Conservation (phyloP, 2,888 invertebrate species). For the Chorisops tibialis region DNA sequence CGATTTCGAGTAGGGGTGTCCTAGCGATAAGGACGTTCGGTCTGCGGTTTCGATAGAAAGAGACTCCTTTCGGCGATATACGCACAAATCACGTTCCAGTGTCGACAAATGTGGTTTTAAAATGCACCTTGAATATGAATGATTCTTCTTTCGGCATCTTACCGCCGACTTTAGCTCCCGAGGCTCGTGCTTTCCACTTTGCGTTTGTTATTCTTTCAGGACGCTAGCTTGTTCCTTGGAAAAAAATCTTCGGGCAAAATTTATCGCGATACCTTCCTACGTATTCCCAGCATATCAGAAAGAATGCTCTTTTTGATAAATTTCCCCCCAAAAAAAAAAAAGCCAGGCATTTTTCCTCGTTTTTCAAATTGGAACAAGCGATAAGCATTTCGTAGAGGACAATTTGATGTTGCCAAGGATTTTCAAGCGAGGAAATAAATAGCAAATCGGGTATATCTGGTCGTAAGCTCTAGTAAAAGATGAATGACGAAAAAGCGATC, state of each 20-base stretch:
- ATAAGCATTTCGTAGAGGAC: constrained; percentile 6
- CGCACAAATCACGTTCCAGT: constrained; percentile 33
- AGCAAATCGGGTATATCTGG: background rate
- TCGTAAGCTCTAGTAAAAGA: background rate
- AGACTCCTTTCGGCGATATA: constrained; percentile 28
- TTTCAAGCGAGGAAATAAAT: background rate
- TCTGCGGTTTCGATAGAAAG: background rate
- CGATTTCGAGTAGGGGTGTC: constrained; percentile 1
- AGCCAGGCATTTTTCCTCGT: background rate
- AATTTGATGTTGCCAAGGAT: constrained; percentile 7
- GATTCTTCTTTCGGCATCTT: constrained; percentile 4
- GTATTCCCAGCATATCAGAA: background rate
- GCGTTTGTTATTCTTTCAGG: constrained; percentile 2
- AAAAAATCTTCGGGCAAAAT: constrained; percentile 1
- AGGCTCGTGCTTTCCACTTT: constrained; percentile 13
- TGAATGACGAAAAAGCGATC: background rate
- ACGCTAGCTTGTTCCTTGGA: too few relatives aligned
- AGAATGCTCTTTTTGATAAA: constrained; percentile 13
- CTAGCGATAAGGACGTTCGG: background rate
- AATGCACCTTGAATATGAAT: constrained; percentile 33
- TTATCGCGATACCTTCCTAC: constrained; percentile 9
- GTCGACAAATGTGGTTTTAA: constrained; percentile 33
- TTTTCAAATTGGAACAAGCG: constrained; percentile 1
- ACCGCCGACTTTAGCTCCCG: background rate
- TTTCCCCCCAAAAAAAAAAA: background rate